Evolutionary conservation across 2,888 invertebrate species (phyloP), one percentile per base, ranked within the genome.

Genomic region (Drosophila leonis): DNA sequence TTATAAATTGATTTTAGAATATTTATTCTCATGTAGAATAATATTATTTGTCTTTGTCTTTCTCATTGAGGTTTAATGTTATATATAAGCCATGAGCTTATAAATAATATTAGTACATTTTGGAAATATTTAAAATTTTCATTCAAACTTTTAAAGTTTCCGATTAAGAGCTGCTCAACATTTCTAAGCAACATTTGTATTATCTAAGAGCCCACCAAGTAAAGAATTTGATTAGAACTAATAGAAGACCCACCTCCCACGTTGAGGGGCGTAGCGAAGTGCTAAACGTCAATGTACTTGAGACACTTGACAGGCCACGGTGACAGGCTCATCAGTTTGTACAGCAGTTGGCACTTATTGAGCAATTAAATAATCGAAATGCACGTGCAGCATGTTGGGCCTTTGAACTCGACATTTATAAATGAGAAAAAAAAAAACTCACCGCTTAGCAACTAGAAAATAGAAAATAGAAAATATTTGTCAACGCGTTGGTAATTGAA

Each of bases 401-500:
- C 78, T 78, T 72, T 78, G 78, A 78, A 78, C 78, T 66, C 72
- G 54, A 24, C 65, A 66, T 55, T 37, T 24, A 24, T 24, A 52
- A 37, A 9, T 24, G 24, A 27, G 1, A 27, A 37, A 20, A 15
- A 20, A 20, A 4, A 9, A 35, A 24, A 24, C 13, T 46, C 29
- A 13, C 10, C 41, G 66, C 65, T 61, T 71, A 55, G 67, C 67
- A 72, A 73, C 72, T 31, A 65, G 49, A n/a, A 12, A 54, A 27
- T 52, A 65, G 52, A 51, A 48, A 31, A 52, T 52, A 49, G 48
- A 64, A 70, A 59, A 65, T 49, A 57, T 70, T 77, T 72, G 77
- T 83, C 84, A 74, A 84, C 84, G 84, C 86, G 84, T 85, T 85
- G 84, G 84, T 86, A 86, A 83, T 80, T 71, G 80, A 76, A 83